phyloP scores from a whole-genome alignment of 1,140 invertebrate genomes.

The Platyscapa corneri region DNA sequence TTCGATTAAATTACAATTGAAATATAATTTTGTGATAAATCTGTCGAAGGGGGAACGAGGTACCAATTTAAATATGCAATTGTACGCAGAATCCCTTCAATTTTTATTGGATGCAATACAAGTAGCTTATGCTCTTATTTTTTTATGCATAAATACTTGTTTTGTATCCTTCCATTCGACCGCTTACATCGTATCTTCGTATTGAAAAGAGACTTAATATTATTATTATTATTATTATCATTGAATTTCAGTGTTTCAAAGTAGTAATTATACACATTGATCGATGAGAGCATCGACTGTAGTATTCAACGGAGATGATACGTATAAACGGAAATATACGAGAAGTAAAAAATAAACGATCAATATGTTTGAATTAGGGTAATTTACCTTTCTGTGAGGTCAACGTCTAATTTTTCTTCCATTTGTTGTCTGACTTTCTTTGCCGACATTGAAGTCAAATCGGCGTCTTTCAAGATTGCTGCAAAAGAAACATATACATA shows the following conservation, averaged over 20 bases:
- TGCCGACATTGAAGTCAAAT: constrained; percentile 87
- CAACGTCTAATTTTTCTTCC: constrained; percentile 86
- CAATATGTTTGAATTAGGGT: not conserved
- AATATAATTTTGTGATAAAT: not conserved
- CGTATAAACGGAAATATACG: too few relatives aligned
- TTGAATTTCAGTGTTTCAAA: too few relatives aligned
- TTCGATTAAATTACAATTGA: not conserved
- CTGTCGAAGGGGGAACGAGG: constrained; percentile 72
- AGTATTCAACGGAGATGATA: too few relatives aligned
- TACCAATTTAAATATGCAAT: constrained; percentile 58
- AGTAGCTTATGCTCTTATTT: constrained; percentile 53
- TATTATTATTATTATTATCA: too few relatives aligned
- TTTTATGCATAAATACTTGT: constrained; percentile 56
- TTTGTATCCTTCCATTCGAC: constrained; percentile 55
- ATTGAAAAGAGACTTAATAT: not conserved
- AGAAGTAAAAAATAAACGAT: not conserved
- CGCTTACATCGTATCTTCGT: not conserved
- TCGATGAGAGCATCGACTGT: too few relatives aligned
- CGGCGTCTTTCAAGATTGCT: constrained; percentile 92
- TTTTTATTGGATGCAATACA: constrained; percentile 65
- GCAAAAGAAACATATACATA: constrained; percentile 58
- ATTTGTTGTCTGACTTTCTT: constrained; percentile 93
- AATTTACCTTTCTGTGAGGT: constrained; percentile 79
- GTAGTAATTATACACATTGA: too few relatives aligned
- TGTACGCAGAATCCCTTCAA: constrained; percentile 68